Conservation (phyloP, 2,797 vertebrate species). For the Periophthalmus magnuspinnatus region DNA sequence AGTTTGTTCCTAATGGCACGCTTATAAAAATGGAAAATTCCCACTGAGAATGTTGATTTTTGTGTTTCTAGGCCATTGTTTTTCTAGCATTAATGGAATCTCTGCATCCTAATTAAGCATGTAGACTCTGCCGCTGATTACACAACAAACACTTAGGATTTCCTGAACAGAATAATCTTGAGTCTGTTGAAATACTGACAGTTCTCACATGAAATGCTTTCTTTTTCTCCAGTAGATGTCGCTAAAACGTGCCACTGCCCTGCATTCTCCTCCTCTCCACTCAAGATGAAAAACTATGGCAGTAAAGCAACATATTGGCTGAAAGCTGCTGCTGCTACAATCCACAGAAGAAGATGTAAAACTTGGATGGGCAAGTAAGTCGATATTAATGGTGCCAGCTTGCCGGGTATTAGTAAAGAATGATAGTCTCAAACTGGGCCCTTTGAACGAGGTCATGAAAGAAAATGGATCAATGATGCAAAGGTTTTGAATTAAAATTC, state of each 20-base stretch:
- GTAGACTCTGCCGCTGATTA: not conserved
- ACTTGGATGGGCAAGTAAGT: not conserved
- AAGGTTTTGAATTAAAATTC: not conserved
- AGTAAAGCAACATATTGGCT: no score
- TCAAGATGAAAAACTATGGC: not conserved
- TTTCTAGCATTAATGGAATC: not conserved
- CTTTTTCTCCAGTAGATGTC: conserved; percentile 72
- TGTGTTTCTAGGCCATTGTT: not conserved
- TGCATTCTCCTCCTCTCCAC: not conserved
- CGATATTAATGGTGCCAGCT: not conserved
- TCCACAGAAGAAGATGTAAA: no score
- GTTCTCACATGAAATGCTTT: not conserved
- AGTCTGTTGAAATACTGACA: not conserved
- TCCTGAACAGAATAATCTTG: not conserved
- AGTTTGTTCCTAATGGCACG: no score
- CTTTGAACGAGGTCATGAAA: no score
- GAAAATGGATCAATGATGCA: no score
- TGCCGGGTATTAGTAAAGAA: not conserved
- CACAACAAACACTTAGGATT: not conserved
- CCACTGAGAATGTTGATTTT: not conserved
- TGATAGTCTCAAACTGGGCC: not conserved
- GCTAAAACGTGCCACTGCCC: conserved; percentile 60
- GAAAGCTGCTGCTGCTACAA: no score
- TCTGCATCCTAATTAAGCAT: not conserved
- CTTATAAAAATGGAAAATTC: no score